Percentiles rank a stretch among this genome's conserved stretches.
Conservation (phyloP, 2,113 vertebrate species). For the Psammodynastes pulverulentus region DNA sequence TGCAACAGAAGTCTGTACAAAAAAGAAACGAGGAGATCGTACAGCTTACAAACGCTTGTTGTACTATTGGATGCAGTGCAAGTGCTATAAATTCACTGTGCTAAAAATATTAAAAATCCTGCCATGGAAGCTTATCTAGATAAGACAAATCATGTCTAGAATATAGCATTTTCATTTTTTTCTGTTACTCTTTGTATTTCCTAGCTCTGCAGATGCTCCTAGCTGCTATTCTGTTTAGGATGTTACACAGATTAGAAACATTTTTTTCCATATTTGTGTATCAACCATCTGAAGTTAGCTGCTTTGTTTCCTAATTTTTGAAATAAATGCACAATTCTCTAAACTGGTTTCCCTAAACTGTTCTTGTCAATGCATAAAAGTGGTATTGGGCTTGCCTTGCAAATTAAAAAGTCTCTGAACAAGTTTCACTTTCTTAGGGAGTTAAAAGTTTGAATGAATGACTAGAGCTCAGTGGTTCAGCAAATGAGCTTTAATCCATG, state of each 20-base stretch:
- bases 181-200: background rate
- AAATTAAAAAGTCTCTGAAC: background rate
- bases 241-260: background rate
- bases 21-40: conserved; percentile 18
- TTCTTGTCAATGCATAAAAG: background rate
- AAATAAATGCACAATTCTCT: background rate
- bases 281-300: background rate
- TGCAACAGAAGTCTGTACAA: fast-evolving
- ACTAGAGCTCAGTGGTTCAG: background rate
- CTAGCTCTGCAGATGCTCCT: background rate
- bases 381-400: background rate
- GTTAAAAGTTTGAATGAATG: background rate
- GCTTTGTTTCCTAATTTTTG: background rate
- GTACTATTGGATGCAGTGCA: conserved; percentile 62
- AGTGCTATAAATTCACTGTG: conserved; percentile 62
- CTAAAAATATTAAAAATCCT: background rate
- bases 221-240: background rate
- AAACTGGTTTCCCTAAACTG: background rate
- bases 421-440: background rate
- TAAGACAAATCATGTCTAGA: background rate
- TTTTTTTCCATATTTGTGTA: background rate
- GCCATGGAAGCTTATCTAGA: fast-evolving
- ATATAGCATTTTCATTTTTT: background rate
- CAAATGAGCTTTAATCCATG: background rate
- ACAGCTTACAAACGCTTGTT: conserved; percentile 59